Base-by-base conservation (phyloP, 1,140 invertebrate species). In the Eriosoma lanigerum region DNA sequence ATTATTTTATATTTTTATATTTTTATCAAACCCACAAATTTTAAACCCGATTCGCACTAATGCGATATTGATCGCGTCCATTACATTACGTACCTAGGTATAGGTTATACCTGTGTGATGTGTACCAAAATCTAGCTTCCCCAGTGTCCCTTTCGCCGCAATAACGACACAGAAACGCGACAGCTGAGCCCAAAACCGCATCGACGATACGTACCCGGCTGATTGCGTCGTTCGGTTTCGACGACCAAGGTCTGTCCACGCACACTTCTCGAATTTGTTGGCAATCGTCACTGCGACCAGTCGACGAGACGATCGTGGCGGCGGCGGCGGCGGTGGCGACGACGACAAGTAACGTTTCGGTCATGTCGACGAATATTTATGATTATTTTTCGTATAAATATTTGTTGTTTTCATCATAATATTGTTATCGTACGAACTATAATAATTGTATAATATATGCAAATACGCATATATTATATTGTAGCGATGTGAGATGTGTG, bases 121-220 rank as follows among this genome's bases (percentile, higher is more conserved):
- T 56, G 24, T 78, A 78, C 75, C 75, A 78, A 26, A 78, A 58
- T 15, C 26, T 60, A 4, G 75, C n/a, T 8, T 78, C 56, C 8
- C 56, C 75, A 12, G 10, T 46, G 24, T 78, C 56, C 3, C 3
- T 78, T 10, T 78, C 75, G 17, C 75, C 75, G 44, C 75, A 78
- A 62, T 46, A 78, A 1, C 8, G 9, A 13, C 75, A 78, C 54
- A 29, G 21, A 1, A 78, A 62, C 15, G 3, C 21, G 1, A 78
- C 44, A 21, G 6, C 38, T 38, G 75, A 78, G 15, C 75, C 75
- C 38, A 78, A 29, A 10, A 56, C 38, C 24, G 56, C 75, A 38
- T 78, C 75, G 21, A 58, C 56, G n/a, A 78, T 76, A 3, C 54
- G 54, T 19, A 26, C n/a, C 8, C 15, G 66, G 24, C 29, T 24